A percentile compares a stretch with the other conserved stretches of the same genome.
These are phyloP conservation scores for Stramonita haemastoma DNA, from an alignment of 2,888 invertebrate genomes.

Conservation along the genomic window DNA sequence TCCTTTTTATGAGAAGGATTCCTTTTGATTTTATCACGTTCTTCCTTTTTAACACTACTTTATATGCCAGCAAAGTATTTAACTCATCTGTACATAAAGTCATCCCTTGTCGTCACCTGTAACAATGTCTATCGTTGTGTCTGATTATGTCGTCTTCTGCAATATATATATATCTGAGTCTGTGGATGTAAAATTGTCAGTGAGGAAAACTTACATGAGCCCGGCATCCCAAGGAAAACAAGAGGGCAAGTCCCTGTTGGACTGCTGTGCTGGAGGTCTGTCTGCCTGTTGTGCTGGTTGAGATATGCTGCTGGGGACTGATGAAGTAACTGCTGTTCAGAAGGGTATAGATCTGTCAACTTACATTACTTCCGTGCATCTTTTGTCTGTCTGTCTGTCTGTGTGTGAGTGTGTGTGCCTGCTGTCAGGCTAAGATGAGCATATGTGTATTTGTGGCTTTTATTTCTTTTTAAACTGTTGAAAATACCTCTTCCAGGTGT, in stretches of 20 bases:
- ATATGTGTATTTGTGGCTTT: not conserved
- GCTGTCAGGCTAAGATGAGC: not conserved
- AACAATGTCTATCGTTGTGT: conserved; percentile 12
- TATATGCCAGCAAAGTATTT: conserved; percentile 43
- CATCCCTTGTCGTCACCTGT: not conserved
- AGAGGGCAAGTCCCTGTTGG: no score
- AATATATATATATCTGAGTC: not conserved
- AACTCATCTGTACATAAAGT: conserved; percentile 39
- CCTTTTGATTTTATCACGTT: conserved; percentile 40
- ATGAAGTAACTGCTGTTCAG: conserved; percentile 26
- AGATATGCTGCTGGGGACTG: not conserved
- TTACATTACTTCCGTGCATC: not conserved
- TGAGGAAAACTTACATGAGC: conserved; percentile 19
- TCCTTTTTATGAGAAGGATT: conserved; percentile 27
- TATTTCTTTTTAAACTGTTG: not conserved
- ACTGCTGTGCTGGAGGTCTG: no score
- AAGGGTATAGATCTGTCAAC: conserved; percentile 11
- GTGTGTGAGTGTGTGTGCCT: no score
- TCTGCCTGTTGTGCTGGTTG: not conserved
- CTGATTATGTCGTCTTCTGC: not conserved
- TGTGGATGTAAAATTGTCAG: not conserved
- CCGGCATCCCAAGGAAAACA: not conserved
- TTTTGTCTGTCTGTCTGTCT: no score
- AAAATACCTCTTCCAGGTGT: no score
- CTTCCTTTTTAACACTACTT: conserved; percentile 39